A percentile compares a stretch with the other conserved stretches of the same genome.
phyloP scores from a whole-genome alignment of 1,140 invertebrate species.

The Popillia japonica region DNA sequence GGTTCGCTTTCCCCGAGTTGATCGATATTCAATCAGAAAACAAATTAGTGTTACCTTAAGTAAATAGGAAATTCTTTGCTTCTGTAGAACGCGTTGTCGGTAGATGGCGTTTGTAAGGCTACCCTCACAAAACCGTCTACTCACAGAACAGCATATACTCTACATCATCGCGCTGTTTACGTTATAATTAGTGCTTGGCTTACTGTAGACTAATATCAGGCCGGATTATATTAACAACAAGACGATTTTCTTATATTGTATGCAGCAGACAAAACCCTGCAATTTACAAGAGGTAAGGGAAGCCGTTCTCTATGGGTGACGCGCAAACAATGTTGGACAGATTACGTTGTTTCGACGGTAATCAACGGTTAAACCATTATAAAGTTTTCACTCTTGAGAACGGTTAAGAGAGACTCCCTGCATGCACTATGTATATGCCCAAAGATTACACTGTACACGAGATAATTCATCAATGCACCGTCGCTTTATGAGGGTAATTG shows the following conservation, averaged over 20 bases:
- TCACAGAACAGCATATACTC: not conserved
- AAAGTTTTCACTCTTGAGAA: not conserved
- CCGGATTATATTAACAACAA: not conserved
- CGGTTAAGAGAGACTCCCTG: not conserved
- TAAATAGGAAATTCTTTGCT: constrained; percentile 31
- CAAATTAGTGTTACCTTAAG: constrained; percentile 28
- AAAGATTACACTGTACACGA: not conserved
- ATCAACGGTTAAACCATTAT: not conserved
- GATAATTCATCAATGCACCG: not conserved
- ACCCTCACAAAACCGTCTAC: not conserved
- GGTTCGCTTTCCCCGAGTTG: not conserved
- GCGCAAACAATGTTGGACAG: not conserved
- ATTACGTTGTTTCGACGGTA: not conserved
- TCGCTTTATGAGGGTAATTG: not conserved
- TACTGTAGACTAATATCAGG: not conserved
- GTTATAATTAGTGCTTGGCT: constrained; percentile 14
- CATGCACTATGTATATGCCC: not conserved
- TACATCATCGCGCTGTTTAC: not conserved
- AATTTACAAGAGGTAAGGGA: not conserved
- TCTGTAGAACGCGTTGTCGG: not conserved
- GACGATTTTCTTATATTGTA: not conserved
- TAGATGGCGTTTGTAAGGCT: not conserved
- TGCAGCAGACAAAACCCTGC: not conserved
- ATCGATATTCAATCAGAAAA: constrained; percentile 34
- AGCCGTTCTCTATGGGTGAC: not conserved